phyloP scores from a whole-genome alignment of 2,113 vertebrate species.

The Lates calcarifer region DNA sequence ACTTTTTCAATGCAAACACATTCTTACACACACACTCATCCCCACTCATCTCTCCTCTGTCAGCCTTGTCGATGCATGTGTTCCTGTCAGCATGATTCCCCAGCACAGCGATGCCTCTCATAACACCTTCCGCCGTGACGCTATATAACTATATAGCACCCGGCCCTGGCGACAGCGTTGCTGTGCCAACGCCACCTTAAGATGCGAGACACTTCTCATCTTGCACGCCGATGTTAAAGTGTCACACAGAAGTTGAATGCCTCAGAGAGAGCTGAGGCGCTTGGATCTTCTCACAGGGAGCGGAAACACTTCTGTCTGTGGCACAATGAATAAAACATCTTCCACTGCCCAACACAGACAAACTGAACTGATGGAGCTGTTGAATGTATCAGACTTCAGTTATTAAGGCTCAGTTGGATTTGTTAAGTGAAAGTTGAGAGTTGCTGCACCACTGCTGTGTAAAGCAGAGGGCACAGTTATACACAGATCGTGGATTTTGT shows the following conservation, averaged over 20 bases:
- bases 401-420: not conserved
- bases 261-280: slow-evolving; percentile 48
- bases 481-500: not conserved
- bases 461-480: not conserved
- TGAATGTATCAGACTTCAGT: slow-evolving; percentile 10
- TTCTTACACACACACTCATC: slow-evolving; percentile 2
- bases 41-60: slow-evolving; percentile 31
- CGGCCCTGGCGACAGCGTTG: slow-evolving; percentile 59
- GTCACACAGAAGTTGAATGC: slow-evolving; percentile 60
- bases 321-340: slow-evolving; percentile 29
- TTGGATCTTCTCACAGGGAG: slow-evolving; percentile 35
- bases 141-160: slow-evolving; percentile 46
- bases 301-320: slow-evolving; percentile 1
- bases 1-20: not conserved
- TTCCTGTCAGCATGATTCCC: slow-evolving; percentile 72
- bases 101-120: slow-evolving; percentile 54
- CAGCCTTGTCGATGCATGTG: slow-evolving; percentile 68
- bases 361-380: not conserved
- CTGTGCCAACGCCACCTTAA: slow-evolving; percentile 72
- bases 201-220: slow-evolving; percentile 67
- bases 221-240: slow-evolving; percentile 61
- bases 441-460: not conserved
- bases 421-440: not conserved
- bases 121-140: slow-evolving; percentile 67
- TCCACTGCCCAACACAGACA: not conserved